phyloP scores from a whole-genome alignment of 2,888 invertebrate genomes.

The Chorisops tibialis region DNA sequence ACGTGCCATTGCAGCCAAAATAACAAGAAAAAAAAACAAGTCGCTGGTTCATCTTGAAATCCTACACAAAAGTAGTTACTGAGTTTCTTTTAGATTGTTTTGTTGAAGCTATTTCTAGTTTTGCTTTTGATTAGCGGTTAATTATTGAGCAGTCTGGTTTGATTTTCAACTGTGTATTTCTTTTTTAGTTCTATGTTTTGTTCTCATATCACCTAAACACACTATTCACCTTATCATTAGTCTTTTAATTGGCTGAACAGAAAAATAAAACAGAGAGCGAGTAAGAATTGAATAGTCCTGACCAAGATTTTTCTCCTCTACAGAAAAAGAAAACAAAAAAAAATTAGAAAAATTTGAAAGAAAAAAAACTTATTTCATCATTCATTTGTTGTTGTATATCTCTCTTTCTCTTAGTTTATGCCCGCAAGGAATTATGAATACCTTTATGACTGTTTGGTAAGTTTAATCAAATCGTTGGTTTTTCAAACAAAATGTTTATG shows the following conservation, averaged over 20 bases:
- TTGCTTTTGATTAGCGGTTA: conserved; percentile 22
- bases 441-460: conserved; percentile 86
- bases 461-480: conserved; percentile 48
- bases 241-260: conserved; percentile 10
- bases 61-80: conserved; percentile 32
- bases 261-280: conserved; percentile 1
- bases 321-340: background rate
- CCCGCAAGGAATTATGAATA: conserved; percentile 84
- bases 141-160: conserved; percentile 13
- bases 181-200: background rate
- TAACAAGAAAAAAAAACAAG: too few species aligned
- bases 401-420: conserved; percentile 61
- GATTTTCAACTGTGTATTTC: background rate
- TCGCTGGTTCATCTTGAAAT: conserved; percentile 1
- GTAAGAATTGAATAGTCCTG: background rate
- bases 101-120: conserved; percentile 13
- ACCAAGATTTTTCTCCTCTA: too few species aligned
- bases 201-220: background rate
- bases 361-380: conserved; percentile 27
- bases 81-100: background rate
- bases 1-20: background rate
- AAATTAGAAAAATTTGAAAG: conserved; percentile 14
- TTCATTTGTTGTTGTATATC: conserved; percentile 37
- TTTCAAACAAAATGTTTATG: conserved; percentile 5
- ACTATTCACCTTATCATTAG: background rate